Evolutionary conservation across 2,888 invertebrate species (phyloP), one percentile per base, ranked within the genome.

Genomic region (Thumatha senex): DNA sequence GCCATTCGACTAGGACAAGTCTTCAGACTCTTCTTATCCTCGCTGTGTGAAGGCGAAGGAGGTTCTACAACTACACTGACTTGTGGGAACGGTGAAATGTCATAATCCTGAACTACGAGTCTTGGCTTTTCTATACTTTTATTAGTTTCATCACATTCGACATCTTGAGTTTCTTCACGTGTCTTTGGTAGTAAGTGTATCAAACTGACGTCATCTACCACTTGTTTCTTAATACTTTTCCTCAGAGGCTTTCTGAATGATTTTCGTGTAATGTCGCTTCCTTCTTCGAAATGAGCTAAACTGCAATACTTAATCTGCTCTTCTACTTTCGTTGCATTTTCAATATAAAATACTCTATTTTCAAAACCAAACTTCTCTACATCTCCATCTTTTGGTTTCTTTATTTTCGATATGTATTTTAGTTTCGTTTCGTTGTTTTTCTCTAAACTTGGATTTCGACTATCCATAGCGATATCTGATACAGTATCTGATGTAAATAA

Each of bases 271-370:
- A 97, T 96, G 77, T 97, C 96, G 79, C 94, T 96, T 14, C 96
- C 96, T 84, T 96, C 96, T 54, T 95, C 95, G 72, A 96, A 96
- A 64, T 96, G 95, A 0, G 96, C 96, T 69, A 97, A 85, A 72
- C 96, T 96, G 78, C 96, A 96, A 73, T 94, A 95, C 61, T 94
- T 95, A 40, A 93, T 92, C 48, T 94, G 93, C 65, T 93, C 93
- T 52, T 94, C 93, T 43, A 83, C 77, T 69, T 87, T 89, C 41
- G 84, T 70, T 62, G 84, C 77, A 48, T 91, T 89, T 79, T 90
- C 91, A 58, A 93, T 89, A 82, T 93, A 93, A 65, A 95, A 95
- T 33, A 94, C 95, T 70, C 94, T 93, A 70, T 95, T 95, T 80
- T 95, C 95, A 68, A 95, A 95, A 3, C 95, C 95, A 63, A 94